phyloP scores from a whole-genome alignment of 2,113 vertebrate species.

The Amblyornis subalaris region DNA sequence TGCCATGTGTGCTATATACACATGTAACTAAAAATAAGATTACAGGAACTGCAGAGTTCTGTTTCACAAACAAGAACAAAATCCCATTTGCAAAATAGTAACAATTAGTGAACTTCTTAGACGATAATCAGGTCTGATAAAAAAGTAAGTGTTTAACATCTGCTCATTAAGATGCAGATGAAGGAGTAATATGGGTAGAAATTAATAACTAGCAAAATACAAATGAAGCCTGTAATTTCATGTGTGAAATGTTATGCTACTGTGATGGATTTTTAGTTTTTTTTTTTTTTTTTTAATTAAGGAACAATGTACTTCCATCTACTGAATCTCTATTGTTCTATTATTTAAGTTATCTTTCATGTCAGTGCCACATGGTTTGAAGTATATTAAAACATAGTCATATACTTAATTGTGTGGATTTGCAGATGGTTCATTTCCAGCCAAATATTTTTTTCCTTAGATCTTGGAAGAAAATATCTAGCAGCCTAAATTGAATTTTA shows the following conservation, averaged over 20 bases:
- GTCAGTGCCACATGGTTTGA: constrained; percentile 37
- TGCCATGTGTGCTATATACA: rapidly evolving
- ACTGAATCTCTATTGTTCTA: constrained; percentile 38
- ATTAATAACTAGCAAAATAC: constrained; percentile 40
- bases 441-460: constrained; percentile 58
- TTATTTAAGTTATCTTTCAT: constrained; percentile 61
- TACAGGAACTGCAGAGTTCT: not conserved
- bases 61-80: not conserved
- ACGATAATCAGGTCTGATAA: not conserved
- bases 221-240: constrained; percentile 23
- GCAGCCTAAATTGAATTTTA: constrained; percentile 72
- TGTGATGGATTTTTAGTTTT: constrained; percentile 18
- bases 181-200: constrained; percentile 17
- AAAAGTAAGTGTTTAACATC: not conserved
- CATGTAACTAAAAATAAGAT: not conserved
- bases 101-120: not conserved
- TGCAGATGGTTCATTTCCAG: constrained; percentile 65
- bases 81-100: not conserved
- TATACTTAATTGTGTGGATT: constrained; percentile 62
- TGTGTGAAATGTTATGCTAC: not conserved
- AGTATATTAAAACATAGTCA: constrained; percentile 42
- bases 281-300: constrained; percentile 49
- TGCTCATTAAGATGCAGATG: constrained; percentile 35
- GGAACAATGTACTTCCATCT: constrained; percentile 32
- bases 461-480: constrained; percentile 61